Percentiles rank a stretch among this genome's conserved stretches.
These are phyloP conservation scores for Trichogramma evanescens DNA, from an alignment of 2,888 invertebrate species.

Conservation along the genomic window DNA sequence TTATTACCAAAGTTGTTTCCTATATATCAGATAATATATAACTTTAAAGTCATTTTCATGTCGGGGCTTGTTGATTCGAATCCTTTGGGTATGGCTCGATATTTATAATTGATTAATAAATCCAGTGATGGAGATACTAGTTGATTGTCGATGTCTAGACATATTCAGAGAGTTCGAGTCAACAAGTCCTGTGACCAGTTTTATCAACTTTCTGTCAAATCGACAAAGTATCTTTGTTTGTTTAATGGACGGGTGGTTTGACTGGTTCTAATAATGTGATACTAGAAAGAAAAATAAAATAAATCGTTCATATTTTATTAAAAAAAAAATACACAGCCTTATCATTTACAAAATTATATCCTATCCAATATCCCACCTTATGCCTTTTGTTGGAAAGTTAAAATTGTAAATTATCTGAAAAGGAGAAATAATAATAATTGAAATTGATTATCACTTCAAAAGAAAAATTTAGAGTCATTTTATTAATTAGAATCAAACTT, in stretches of 20 bases:
- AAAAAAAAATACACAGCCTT: constrained; percentile 1
- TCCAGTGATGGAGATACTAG: not conserved
- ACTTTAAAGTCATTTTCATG: constrained; percentile 23
- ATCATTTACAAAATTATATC: not conserved
- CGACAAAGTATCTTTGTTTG: not conserved
- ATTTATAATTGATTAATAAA: not conserved
- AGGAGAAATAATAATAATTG: too few relatives aligned
- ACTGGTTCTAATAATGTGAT: constrained; percentile 17
- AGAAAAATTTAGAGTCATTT: too few relatives aligned
- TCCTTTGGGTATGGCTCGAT: not conserved
- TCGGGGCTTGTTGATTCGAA: constrained; percentile 23
- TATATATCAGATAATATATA: constrained; percentile 8
- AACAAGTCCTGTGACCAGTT: constrained; percentile 19
- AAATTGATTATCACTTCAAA: too few relatives aligned
- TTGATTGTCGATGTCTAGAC: not conserved
- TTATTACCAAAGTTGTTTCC: constrained; percentile 22
- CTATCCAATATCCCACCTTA: not conserved
- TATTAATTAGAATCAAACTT: too few relatives aligned
- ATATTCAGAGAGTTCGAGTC: not conserved
- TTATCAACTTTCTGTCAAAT: constrained; percentile 16
- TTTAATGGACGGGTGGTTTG: constrained; percentile 11
- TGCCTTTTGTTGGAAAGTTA: too few relatives aligned
- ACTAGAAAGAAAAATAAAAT: constrained; percentile 16
- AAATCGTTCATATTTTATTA: constrained; percentile 17
- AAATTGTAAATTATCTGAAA: too few relatives aligned